These are phyloP conservation scores for Pterostichus madidus DNA, from an alignment of 2,888 invertebrate species.

Conservation along the genomic window DNA sequence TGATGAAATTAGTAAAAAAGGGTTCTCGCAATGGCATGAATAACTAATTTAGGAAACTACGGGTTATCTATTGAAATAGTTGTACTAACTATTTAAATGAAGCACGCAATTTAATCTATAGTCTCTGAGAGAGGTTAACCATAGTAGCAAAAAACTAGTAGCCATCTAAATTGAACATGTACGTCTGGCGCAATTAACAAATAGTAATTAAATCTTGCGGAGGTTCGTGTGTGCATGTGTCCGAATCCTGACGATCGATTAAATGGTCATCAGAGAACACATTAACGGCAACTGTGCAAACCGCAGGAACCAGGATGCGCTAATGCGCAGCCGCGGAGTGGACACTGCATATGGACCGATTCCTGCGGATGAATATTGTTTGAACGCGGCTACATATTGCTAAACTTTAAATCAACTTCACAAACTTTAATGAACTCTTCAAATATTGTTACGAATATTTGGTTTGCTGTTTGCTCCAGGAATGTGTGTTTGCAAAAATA, in stretches of 20 bases:
- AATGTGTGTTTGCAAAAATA: neutral
- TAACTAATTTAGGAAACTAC: neutral
- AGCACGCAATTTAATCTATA: slow-evolving; percentile 48
- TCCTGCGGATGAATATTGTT: slow-evolving; percentile 5
- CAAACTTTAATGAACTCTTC: slow-evolving; percentile 34
- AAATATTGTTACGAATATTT: slow-evolving; percentile 7
- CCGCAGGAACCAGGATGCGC: slow-evolving; percentile 25
- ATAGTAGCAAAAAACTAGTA: slow-evolving; percentile 16
- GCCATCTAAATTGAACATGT: slow-evolving; percentile 43
- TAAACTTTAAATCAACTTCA: neutral
- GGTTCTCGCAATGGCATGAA: neutral
- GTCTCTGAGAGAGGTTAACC: neutral
- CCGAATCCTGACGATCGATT: slow-evolving; percentile 52
- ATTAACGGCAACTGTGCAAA: slow-evolving; percentile 56
- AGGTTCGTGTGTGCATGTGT: slow-evolving; percentile 34
- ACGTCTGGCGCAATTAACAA: slow-evolving; percentile 54
- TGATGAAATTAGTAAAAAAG: neutral
- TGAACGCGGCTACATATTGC: slow-evolving; percentile 1
- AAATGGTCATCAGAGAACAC: slow-evolving; percentile 51
- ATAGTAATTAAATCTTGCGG: slow-evolving; percentile 60
- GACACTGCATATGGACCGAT: slow-evolving; percentile 20
- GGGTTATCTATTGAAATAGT: slow-evolving; percentile 19
- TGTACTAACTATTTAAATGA: slow-evolving; percentile 24
- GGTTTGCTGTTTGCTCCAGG: neutral
- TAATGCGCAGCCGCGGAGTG: slow-evolving; percentile 20